Evolutionary conservation across 1,140 invertebrate species (phyloP), one percentile per base, ranked within the genome.

Genomic region (Galleria mellonella): DNA sequence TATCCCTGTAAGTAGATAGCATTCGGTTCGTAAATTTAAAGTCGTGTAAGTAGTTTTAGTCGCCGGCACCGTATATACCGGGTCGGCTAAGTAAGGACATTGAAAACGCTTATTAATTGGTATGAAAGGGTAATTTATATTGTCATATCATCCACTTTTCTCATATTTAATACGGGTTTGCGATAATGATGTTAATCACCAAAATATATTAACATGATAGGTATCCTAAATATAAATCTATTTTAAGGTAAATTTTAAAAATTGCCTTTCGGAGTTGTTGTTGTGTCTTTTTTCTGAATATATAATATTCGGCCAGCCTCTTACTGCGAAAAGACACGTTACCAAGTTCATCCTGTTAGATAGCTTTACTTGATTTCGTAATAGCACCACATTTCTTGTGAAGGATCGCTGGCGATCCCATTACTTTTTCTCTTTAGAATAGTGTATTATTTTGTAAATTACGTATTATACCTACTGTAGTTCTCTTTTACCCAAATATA

Each of bases 61-160:
- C 51, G 72, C 66, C 75, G 74, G 53, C 51, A 51, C 68, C 74
- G 72, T 58, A 51, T 66, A 62, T 78, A 71, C 57, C 70, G 73
- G 73, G 47, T 64, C 75, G 78, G 70, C 68, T 78, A 72, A 66
- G 52, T 85, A 83, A 85, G 82, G 73, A 83, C 78, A 85, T 85
- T 85, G 82, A 85, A 83, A 85, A 85, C 82, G 82, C 82, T 85
- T 85, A 85, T 85, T 85, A 85, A 85, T 85, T 83, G 82, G 82
- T 85, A 85, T 85, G 82, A 85, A 85, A 85, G 82, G 82, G 82
- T 85, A 85, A 85, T 83, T 85, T 83, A 83, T 85, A 85, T 82
- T 82, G 82, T 85, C 82, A 85, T 85, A 83, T 85, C 82, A 85
- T 85, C 78, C 78, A 83, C 77, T 64, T 81, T 78, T 85, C 82